Evolutionary conservation across 1,140 invertebrate genomes (phyloP).

Genomic region (Papilio glaucus): DNA sequence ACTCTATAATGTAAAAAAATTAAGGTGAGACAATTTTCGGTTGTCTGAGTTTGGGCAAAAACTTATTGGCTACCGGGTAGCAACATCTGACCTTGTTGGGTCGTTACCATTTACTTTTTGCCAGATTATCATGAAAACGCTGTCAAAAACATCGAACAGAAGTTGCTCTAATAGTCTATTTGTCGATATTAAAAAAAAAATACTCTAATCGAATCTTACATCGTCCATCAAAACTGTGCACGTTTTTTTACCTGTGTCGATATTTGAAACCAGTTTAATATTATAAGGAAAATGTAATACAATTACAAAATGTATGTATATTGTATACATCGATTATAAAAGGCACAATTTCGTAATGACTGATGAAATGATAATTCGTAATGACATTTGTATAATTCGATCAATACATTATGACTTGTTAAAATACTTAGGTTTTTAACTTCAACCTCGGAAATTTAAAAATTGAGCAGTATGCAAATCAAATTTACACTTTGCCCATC

Average conservation of each 20-base stretch:
- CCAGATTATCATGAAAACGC: slow-evolving; percentile 59
- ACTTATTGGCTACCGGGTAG: slow-evolving; percentile 55
- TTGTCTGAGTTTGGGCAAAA: slow-evolving; percentile 44
- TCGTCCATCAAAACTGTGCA: neutral
- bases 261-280: neutral
- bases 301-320: neutral
- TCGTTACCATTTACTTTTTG: slow-evolving; percentile 57
- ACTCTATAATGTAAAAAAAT: neutral
- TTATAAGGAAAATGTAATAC: neutral
- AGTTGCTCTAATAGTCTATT: slow-evolving; percentile 15
- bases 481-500: too few species aligned
- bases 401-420: too few species aligned
- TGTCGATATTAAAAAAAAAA: neutral
- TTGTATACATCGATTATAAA: too few species aligned
- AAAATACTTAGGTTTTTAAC: too few species aligned
- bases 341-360: too few species aligned
- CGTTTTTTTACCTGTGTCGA: too few species aligned
- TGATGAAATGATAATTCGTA: too few species aligned
- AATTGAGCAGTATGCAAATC: too few species aligned
- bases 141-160: slow-evolving; percentile 47
- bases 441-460: too few species aligned
- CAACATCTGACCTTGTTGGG: slow-evolving; percentile 61
- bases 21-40: slow-evolving; percentile 32
- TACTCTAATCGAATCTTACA: neutral
- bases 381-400: too few species aligned